A percentile compares a stretch with the other conserved stretches of the same genome.
phyloP scores from a whole-genome alignment of 2,888 invertebrate species.

The Holacanthella duospinosa region DNA sequence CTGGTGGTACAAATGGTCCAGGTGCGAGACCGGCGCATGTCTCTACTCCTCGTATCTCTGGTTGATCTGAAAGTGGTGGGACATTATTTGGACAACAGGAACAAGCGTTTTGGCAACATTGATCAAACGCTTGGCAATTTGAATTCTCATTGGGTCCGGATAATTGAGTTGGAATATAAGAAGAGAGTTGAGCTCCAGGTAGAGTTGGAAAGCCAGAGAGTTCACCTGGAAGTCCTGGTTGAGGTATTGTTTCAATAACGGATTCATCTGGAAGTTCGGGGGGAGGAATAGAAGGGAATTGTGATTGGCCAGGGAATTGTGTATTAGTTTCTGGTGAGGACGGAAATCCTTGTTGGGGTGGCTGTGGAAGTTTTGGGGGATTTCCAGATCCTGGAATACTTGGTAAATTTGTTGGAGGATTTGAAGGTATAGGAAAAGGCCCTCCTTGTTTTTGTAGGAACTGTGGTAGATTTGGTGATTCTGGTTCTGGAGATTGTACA shows the following conservation, averaged over 20 bases:
- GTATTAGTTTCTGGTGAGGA: too few relatives aligned
- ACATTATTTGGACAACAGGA: not conserved
- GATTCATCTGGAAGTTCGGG: not conserved
- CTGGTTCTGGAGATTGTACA: not conserved
- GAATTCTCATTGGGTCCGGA: too few relatives aligned
- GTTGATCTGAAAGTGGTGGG: not conserved
- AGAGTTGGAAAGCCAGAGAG: too few relatives aligned
- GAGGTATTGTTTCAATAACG: not conserved
- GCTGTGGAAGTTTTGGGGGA: not conserved
- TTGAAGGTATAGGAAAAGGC: not conserved
- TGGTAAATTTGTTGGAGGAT: not conserved
- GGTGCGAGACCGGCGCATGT: not conserved
- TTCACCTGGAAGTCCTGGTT: not conserved
- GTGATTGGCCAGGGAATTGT: not conserved
- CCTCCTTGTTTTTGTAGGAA: not conserved
- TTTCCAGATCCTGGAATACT: not conserved
- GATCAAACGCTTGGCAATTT: not conserved
- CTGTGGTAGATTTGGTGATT: too few relatives aligned
- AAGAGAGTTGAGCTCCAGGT: too few relatives aligned
- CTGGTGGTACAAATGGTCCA: slow-evolving; percentile 27
- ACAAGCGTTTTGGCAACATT: not conserved
- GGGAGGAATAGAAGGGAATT: not conserved
- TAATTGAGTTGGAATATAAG: too few relatives aligned
- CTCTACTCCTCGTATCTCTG: too few relatives aligned
- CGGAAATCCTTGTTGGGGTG: not conserved